phyloP scores from a whole-genome alignment of 1,140 invertebrate genomes.

The Eurosta solidaginis region DNA sequence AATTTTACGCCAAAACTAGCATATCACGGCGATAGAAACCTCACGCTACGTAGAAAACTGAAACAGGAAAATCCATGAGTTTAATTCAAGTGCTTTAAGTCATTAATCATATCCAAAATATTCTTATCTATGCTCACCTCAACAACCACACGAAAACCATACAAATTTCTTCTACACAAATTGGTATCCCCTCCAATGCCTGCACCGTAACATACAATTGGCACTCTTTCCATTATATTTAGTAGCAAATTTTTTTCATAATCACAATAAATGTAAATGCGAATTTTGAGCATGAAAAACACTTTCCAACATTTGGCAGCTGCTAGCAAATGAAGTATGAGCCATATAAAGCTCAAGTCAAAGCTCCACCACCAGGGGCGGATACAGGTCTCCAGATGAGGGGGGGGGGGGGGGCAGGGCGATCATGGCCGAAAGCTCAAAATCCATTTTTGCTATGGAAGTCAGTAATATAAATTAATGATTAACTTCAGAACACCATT shows the following conservation, averaged over 20 bases:
- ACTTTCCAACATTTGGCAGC: slow-evolving; percentile 18
- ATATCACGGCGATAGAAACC: background rate
- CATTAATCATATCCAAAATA: slow-evolving; percentile 21
- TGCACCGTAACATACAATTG: no score
- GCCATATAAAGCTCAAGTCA: background rate
- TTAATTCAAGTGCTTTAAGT: background rate
- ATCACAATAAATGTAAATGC: slow-evolving; percentile 25
- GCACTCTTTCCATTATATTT: no score
- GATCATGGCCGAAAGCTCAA: no score
- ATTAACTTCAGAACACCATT: no score
- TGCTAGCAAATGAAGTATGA: background rate
- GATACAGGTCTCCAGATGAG: no score
- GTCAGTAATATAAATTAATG: no score
- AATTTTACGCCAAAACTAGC: background rate
- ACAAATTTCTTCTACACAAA: background rate
- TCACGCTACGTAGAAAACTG: background rate
- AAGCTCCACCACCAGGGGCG: no score
- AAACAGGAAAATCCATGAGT: background rate
- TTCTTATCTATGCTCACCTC: slow-evolving; percentile 10
- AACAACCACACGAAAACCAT: background rate
- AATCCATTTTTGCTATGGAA: no score
- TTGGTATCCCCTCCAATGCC: no score
- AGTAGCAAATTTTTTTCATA: background rate
- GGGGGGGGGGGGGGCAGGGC: no score
- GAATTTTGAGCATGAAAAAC: slow-evolving; percentile 22